These are phyloP conservation scores for Manacus vitellinus DNA, from an alignment of 2,113 vertebrate genomes.

Conservation along the genomic window DNA sequence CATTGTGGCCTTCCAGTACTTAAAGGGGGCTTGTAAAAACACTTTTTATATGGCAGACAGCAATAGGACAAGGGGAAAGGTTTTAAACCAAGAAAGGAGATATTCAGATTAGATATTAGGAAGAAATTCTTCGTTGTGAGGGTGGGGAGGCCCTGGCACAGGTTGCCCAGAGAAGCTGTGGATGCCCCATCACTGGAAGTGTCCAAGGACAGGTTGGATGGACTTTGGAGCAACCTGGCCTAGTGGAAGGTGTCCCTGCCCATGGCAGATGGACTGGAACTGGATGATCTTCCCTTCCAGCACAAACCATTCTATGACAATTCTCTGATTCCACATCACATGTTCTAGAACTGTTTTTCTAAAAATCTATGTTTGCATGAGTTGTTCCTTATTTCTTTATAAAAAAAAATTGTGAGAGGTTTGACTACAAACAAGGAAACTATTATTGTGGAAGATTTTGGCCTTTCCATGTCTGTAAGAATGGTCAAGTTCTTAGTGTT, in stretches of 20 bases:
- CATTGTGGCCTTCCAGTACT: background rate
- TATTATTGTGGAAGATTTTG: background rate
- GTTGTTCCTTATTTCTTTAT: background rate
- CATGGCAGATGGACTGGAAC: background rate
- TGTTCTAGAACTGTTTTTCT: background rate
- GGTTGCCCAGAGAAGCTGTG: background rate
- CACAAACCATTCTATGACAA: background rate
- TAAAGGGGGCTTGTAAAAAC: background rate
- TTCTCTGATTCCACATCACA: background rate
- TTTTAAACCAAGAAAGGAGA: background rate
- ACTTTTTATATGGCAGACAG: accelerated
- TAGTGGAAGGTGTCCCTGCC: background rate
- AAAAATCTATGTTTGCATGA: background rate
- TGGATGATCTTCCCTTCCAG: background rate
- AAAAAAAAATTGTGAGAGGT: background rate
- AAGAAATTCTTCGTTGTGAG: background rate
- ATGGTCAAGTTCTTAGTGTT: background rate
- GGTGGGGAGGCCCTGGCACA: accelerated
- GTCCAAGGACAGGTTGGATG: accelerated
- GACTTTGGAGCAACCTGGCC: accelerated
- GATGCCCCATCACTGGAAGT: background rate
- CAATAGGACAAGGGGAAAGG: background rate
- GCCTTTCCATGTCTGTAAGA: background rate
- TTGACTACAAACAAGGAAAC: background rate
- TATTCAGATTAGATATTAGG: background rate